A percentile compares a stretch with the other conserved stretches of the same genome.
phyloP scores from a whole-genome alignment of 2,888 invertebrate genomes.

The Tenthredo mesomela region DNA sequence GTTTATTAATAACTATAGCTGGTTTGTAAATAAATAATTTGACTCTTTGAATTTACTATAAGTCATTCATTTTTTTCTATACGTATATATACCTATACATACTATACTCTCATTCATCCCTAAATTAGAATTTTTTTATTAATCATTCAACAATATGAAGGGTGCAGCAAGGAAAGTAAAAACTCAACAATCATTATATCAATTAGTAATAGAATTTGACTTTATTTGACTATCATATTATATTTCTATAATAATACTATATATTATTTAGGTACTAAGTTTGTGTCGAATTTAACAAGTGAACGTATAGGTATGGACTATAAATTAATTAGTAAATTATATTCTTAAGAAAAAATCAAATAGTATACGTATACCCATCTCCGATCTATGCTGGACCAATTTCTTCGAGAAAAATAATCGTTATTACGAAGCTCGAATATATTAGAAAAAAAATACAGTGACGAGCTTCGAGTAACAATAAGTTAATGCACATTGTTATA shows the following conservation, averaged over 20 bases:
- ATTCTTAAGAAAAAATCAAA: neutral
- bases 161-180: neutral
- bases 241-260: no score
- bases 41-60: constrained; percentile 72
- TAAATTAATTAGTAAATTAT: neutral
- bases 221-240: neutral
- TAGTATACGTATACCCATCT: neutral
- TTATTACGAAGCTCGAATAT: constrained; percentile 27
- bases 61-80: neutral
- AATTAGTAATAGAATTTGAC: neutral
- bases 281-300: neutral
- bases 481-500: neutral
- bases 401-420: neutral
- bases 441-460: neutral
- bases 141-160: neutral
- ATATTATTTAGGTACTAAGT: neutral
- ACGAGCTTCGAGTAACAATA: constrained; percentile 20
- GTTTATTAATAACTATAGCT: constrained; percentile 74
- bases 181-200: neutral
- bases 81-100: neutral
- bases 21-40: constrained; percentile 78
- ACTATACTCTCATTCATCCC: no score
- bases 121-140: neutral
- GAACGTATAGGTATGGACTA: neutral
- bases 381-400: neutral